These are phyloP conservation scores for Meiosimyza decipiens DNA, from an alignment of 2,888 invertebrate genomes.

Conservation along the genomic window DNA sequence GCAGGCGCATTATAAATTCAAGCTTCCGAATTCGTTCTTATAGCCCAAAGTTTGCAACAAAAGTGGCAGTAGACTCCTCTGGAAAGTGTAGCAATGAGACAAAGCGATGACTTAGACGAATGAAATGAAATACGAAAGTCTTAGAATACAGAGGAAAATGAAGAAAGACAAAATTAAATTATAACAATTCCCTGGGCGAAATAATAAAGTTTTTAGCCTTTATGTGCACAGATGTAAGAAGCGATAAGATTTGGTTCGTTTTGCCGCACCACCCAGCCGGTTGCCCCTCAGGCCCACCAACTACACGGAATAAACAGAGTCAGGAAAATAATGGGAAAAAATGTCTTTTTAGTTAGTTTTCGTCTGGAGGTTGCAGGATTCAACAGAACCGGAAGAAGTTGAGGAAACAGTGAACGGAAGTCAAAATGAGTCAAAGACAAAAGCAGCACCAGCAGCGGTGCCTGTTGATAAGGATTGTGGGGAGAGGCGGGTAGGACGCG, in stretches of 20 bases:
- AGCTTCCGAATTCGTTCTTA: no score
- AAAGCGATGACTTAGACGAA: background rate
- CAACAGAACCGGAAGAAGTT: slow-evolving; percentile 27
- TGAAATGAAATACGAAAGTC: slow-evolving; percentile 33
- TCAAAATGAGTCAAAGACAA: slow-evolving; percentile 19
- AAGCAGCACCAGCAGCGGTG: background rate
- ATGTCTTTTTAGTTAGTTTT: slow-evolving; percentile 33
- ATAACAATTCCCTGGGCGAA: slow-evolving; percentile 50
- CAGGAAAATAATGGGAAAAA: slow-evolving; percentile 1
- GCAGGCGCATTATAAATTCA: background rate
- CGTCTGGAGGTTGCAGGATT: slow-evolving; percentile 26
- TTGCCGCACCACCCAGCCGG: background rate
- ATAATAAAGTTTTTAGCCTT: slow-evolving; percentile 46
- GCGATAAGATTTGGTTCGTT: slow-evolving; percentile 39
- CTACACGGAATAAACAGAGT: no score
- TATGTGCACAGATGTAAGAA: slow-evolving; percentile 45
- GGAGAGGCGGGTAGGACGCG: background rate
- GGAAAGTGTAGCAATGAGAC: background rate
- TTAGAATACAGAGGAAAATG: slow-evolving; percentile 23
- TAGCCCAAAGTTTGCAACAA: background rate
- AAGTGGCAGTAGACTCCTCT: background rate
- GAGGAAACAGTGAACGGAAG: slow-evolving; percentile 36
- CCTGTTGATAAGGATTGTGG: background rate
- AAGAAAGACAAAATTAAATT: slow-evolving; percentile 49
- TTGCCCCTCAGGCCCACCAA: no score